Evolutionary conservation across 2,113 vertebrate species (phyloP).

Genomic region (Vidua macroura): DNA sequence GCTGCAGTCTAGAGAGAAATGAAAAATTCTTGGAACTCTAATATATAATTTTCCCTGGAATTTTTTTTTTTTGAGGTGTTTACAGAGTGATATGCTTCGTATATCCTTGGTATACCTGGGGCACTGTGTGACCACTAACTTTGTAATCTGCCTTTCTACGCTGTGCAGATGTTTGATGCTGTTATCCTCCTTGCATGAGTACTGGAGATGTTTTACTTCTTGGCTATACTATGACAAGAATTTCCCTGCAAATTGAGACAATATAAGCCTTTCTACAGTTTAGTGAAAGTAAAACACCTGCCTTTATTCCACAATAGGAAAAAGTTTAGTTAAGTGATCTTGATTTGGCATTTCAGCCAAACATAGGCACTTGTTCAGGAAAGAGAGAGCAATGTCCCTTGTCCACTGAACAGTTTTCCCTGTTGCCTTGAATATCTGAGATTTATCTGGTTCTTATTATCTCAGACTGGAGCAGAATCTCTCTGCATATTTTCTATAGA

Average conservation of each 20-base stretch:
- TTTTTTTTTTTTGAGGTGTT: background rate
- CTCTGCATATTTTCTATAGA: background rate
- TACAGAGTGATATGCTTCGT: background rate
- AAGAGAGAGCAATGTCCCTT: background rate
- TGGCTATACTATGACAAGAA: background rate
- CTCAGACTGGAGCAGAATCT: background rate
- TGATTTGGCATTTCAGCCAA: background rate
- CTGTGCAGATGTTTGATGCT: background rate
- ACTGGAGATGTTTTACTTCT: background rate
- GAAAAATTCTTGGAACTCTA: background rate
- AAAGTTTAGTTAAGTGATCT: background rate
- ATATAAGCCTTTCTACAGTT: background rate
- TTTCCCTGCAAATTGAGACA: background rate
- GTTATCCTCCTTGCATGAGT: background rate
- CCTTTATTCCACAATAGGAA: background rate
- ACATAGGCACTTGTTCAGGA: background rate
- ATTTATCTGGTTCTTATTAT: background rate
- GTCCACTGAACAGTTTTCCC: background rate
- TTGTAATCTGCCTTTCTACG: background rate
- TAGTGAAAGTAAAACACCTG: background rate
- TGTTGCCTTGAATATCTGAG: background rate
- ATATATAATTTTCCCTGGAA: background rate
- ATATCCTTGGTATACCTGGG: background rate
- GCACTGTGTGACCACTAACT: background rate
- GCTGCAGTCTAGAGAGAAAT: background rate